Evolutionary conservation across 2,113 vertebrate genomes (phyloP), one percentile per base, ranked within the genome.

Genomic region (Spea multiplicata): DNA sequence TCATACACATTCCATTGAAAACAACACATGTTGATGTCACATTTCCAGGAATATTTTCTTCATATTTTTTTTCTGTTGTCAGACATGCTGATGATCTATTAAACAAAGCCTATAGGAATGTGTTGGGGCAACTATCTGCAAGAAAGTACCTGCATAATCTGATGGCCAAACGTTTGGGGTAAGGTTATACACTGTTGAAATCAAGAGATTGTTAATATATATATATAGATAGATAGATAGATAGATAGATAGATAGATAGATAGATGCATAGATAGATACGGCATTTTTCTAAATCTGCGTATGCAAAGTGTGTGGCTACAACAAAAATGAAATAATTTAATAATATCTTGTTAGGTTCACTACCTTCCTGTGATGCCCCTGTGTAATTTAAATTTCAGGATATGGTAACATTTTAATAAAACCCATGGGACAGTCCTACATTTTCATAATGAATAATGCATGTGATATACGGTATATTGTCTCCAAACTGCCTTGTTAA

Each of bases 91-190:
- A 94, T 85, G 95, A 92, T 86, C 92, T 97, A 88, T 96, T 98
- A 91, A 94, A 95, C 91, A 94, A 96, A 94, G 95, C 94, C 89
- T 97, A 97, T 91, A 94, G 95, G 88, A 94, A 94, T 91, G 93
- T 93, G 86, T 89, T 97, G 90, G 95, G 94, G 84, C 95, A 96
- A 88, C 87, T 97, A 86, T 96, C 94, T 75, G 94, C 95, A 84
- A 92, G 94, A 87, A 96, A 96, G 91, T 96, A 97, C 85, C 93
- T 98, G 83, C 95, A 96, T 88, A 93, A 94, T 78, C 90, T 96
- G 85, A 91, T 95, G 94, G 93, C 95, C 89, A 94, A 95, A 80
- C 91, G 95, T 85, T 88, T 94, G 87, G 95, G 96, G 97, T 99
- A 96, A 97, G 91, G 81, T 82, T 61, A 71, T 80, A n/a, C n/a